Percentiles rank a stretch among this genome's conserved stretches.
phyloP scores from a whole-genome alignment of 2,888 invertebrate genomes.

The Acleris literana region DNA sequence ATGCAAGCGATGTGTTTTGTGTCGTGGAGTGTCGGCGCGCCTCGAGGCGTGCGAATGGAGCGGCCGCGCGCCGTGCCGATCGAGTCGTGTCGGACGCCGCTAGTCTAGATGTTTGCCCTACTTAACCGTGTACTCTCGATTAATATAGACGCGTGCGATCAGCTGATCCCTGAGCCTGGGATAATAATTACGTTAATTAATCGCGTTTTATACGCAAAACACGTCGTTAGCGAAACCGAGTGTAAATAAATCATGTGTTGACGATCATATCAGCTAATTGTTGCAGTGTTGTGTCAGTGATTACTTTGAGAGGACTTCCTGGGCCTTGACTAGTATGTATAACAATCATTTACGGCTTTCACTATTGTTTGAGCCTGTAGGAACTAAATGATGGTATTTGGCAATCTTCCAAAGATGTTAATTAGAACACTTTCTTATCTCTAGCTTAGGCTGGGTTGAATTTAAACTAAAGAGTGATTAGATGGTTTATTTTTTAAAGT shows the following conservation, averaged over 20 bases:
- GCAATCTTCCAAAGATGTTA: constrained; percentile 67
- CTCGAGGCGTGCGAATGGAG: constrained; percentile 53
- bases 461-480: constrained; percentile 38
- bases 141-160: constrained; percentile 79
- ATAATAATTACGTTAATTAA: constrained; percentile 54
- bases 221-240: constrained; percentile 22
- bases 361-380: constrained; percentile 39
- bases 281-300: constrained; percentile 31
- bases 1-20: constrained; percentile 52
- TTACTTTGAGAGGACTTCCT: constrained; percentile 26
- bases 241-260: constrained; percentile 29
- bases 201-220: constrained; percentile 39
- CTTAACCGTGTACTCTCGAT: constrained; percentile 75
- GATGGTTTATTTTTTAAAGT: constrained; percentile 28
- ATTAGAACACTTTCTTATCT: constrained; percentile 65
- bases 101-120: constrained; percentile 79
- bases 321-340: constrained; percentile 38
- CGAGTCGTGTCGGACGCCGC: constrained; percentile 39
- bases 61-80: constrained; percentile 52
- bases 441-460: constrained; percentile 50
- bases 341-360: constrained; percentile 36
- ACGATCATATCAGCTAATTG: constrained; percentile 3
- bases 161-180: constrained; percentile 75
- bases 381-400: constrained; percentile 55
- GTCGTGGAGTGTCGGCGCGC: constrained; percentile 55